Base-by-base conservation (phyloP, 2,888 invertebrate species). In the Neoitamus cyanurus region DNA sequence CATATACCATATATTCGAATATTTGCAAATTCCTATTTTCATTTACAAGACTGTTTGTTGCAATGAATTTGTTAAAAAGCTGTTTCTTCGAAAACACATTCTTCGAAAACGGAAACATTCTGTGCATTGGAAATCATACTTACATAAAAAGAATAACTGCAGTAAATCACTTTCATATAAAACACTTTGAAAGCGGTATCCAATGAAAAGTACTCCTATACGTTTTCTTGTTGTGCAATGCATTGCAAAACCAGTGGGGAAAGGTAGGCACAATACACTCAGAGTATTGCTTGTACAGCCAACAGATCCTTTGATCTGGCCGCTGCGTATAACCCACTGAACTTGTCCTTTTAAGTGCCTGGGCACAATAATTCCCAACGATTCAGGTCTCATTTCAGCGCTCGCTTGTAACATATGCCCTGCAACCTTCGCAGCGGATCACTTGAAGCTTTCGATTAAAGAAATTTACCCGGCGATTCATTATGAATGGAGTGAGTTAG, bases 381-480 rank as follows among this genome's bases (percentile, higher is more conserved):
- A 78, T 78, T 78, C 78, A 78, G 37, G 58, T 31, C 58, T 78
- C 78, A 78, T 42, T 78, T 78, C 28, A 42, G 30, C 11, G 78
- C 48, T 46, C 30, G 46, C 46, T 25, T 6, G 77, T 28, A 28
- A 42, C n/a, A n/a, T n/a, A n/a, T n/a, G 77, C 30, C 37, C 11
- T 30, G n/a, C 42, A n/a, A 69, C 28, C 42, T 42, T 70, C 46
- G 36, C 13, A 9, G 31, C 20, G 42, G 70, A 72, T 70, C 83
- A 83, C 83, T 72, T 83, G 31, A 83, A 72, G 72, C 72, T 42
- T 83, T 83, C 83, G 70, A 83, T 83, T 72, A 83, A 72, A 72
- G 83, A 83, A 83, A 83, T 83, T 83, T 72, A 83, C 31, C 72
- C 46, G 83, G 83, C 46, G 46, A 83, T 83, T 83, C 83, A 83